Evolutionary conservation across 2,797 vertebrate species (phyloP).

Genomic region (Tapirus indicus): DNA sequence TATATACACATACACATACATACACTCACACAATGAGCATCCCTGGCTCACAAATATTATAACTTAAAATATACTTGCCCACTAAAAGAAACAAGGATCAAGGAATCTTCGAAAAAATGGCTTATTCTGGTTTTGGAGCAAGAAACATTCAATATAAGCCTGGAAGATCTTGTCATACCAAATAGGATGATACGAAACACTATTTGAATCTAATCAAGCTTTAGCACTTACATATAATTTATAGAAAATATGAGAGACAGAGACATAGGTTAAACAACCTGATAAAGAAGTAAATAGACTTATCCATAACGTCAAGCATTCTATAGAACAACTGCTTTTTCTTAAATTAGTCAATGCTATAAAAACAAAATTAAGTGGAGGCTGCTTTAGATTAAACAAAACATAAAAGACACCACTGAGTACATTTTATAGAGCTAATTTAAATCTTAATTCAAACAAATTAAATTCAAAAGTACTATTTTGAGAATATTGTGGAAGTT

Average conservation of each 20-base stretch:
- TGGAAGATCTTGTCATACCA: neutral
- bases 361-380: neutral
- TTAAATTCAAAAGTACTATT: neutral
- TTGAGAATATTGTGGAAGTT: neutral
- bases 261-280: neutral
- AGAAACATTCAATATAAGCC: neutral
- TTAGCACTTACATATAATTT: neutral
- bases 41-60: neutral
- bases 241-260: neutral
- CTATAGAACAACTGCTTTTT: neutral
- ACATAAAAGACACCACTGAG: neutral
- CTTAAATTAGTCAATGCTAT: neutral
- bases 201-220: neutral
- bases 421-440: neutral
- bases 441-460: neutral
- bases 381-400: neutral
- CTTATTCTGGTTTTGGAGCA: neutral
- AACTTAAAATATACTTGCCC: neutral
- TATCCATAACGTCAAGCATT: neutral
- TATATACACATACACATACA: neutral
- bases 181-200: neutral
- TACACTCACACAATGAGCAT: neutral
- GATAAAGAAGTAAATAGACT: neutral
- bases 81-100: neutral
- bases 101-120: neutral